Conservation (phyloP, 2,113 vertebrate genomes). For the Alces alces region DNA sequence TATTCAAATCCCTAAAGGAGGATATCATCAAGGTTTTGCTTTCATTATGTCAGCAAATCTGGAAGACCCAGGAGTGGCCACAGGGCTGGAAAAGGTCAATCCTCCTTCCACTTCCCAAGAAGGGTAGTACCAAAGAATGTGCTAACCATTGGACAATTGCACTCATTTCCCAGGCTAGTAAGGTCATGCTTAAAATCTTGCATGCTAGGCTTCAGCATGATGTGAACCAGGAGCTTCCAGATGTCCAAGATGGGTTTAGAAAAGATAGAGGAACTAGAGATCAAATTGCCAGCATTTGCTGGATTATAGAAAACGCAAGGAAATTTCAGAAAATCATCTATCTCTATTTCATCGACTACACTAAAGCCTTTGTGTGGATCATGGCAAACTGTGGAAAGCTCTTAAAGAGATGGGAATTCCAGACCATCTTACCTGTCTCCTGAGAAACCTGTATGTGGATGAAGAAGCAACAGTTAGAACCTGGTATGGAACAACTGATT, state of each 20-base stretch:
- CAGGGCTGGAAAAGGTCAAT: background rate
- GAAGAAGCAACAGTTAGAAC: background rate
- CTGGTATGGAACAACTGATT: background rate
- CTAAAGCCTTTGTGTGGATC: background rate
- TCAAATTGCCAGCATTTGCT: background rate
- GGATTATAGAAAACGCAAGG: background rate
- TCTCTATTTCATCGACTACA: background rate
- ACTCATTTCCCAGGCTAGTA: background rate
- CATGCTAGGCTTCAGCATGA: background rate
- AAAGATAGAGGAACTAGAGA: background rate
- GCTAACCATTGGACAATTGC: background rate
- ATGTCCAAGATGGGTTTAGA: background rate
- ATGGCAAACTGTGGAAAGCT: background rate
- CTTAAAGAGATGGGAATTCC: background rate
- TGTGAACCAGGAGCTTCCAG: background rate
- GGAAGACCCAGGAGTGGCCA: background rate
- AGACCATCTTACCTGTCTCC: background rate
- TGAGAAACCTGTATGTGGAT: background rate
- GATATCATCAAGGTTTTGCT: no score
- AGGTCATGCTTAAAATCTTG: background rate
- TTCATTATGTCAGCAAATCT: background rate
- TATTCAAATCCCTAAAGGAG: no score
- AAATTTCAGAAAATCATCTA: background rate
- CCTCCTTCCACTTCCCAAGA: background rate
- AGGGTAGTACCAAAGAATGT: background rate